phyloP scores from a whole-genome alignment of 2,888 invertebrate genomes.

The Auanema sp. region DNA sequence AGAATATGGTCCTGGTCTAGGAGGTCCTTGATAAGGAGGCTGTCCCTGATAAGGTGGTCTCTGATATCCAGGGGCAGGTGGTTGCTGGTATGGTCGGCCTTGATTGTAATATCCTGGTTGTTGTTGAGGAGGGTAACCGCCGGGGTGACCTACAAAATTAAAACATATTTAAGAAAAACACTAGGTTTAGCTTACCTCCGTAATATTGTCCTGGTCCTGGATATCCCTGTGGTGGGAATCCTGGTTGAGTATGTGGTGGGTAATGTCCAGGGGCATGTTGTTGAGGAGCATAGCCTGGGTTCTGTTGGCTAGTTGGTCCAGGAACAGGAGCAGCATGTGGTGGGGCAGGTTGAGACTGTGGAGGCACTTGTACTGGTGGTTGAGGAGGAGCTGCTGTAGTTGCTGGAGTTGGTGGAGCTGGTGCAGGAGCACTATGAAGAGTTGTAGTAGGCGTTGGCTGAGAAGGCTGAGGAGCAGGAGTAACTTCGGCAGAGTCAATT shows the following conservation, averaged over 20 bases:
- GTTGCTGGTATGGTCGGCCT: too few species aligned
- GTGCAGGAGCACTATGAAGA: conserved; percentile 9
- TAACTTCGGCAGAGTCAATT: conserved; percentile 27
- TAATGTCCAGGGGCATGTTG: conserved; percentile 14
- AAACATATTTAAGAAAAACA: too few species aligned
- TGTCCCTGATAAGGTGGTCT: too few species aligned
- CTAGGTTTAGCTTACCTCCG: conserved; percentile 24
- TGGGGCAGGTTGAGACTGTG: conserved; percentile 13
- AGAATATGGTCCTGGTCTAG: too few species aligned
- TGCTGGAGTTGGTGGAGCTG: conserved; percentile 13
- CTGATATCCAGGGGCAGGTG: too few species aligned
- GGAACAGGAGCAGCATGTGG: conserved; percentile 19
- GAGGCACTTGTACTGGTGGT: conserved; percentile 4
- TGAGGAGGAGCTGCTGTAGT: conserved; percentile 15
- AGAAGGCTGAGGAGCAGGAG: conserved; percentile 11
- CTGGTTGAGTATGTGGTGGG: conserved; percentile 18
- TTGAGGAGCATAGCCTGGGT: background rate
- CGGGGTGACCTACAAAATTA: background rate
- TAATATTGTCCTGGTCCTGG: conserved; percentile 29
- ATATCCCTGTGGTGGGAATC: conserved; percentile 25
- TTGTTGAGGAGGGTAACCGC: conserved; percentile 15
- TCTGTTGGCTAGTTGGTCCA: conserved; percentile 13
- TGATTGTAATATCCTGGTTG: background rate
- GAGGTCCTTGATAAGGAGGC: too few species aligned
- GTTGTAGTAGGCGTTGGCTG: conserved; percentile 17